phyloP scores from a whole-genome alignment of 2,888 invertebrate species.

The Taphrorychus bicolor region DNA sequence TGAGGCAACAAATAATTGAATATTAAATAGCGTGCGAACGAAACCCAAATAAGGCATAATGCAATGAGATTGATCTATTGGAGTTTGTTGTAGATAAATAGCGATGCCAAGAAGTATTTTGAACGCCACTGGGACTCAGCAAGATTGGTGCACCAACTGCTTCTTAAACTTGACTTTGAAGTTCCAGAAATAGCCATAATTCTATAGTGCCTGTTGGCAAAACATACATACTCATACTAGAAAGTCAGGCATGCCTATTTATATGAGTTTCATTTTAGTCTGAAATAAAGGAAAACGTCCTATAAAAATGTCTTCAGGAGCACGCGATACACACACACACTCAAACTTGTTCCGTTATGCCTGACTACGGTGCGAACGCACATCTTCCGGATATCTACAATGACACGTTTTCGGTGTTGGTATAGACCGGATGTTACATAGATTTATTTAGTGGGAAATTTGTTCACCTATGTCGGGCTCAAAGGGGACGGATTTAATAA shows the following conservation, averaged over 20 bases:
- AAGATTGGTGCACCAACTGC: background rate
- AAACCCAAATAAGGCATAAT: too few species aligned
- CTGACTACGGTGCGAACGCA: background rate
- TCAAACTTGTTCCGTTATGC: background rate
- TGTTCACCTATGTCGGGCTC: constrained; percentile 16
- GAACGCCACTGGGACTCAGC: too few species aligned
- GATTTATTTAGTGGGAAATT: constrained; percentile 32
- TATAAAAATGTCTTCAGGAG: constrained; percentile 25
- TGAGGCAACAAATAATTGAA: too few species aligned
- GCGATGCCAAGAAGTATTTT: too few species aligned
- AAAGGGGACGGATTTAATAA: constrained; percentile 12
- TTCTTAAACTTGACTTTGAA: constrained; percentile 6
- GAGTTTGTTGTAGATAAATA: too few species aligned
- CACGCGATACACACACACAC: background rate
- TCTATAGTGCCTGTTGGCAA: background rate
- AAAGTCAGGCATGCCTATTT: background rate
- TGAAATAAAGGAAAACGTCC: too few species aligned
- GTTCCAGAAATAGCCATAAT: background rate
- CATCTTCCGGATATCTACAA: constrained; percentile 39
- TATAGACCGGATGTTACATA: constrained; percentile 20
- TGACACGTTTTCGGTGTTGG: constrained; percentile 32
- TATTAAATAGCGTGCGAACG: too few species aligned
- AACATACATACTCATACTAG: background rate
- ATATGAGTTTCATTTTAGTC: background rate
- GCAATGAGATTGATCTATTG: too few species aligned